Evolutionary conservation across 2,888 invertebrate genomes (phyloP), one percentile per base, ranked within the genome.

Genomic region (Noctua janthina): DNA sequence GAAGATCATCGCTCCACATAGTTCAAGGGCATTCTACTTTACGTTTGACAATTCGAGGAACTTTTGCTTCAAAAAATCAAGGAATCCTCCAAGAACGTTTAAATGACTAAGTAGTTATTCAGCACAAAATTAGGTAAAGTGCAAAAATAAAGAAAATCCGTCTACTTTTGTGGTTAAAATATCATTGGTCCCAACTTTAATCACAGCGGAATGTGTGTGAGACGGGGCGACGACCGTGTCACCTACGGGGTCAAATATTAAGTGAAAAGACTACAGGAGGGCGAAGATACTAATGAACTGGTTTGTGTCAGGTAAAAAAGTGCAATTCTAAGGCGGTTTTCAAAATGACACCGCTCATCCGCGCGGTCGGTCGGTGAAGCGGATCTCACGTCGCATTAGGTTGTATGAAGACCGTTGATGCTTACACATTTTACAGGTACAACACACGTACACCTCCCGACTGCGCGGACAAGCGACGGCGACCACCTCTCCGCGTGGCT

Each of bases 241-340:
- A 83, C 89, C 78, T 71, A 49, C 43, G 20, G 43, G 83, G 81
- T 83, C 74, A 87, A 75, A 88, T 73, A 81, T 82, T 70, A 54
- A 72, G 64, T 76, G 79, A 78, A 78, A 74, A 70, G 10, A 80
- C 68, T 62, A 23, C 23, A 77, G 79, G 59, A 76, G 56, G 70
- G n/a, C 66, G 59, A 13, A 66, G 71, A 74, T 56, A 73, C 39
- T 35, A 62, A 46, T 54, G 46, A 71, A 83, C n/a, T 51, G 64
- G 15, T 8, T 11, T 49, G 29, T 39, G 7, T 39, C 23, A 62
- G 35, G 66, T 81, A 49, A 46, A 49, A 23, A 23, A 13, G 11
- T 11, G 13, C 64, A 66, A 35, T 66, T 66, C 0, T 66, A 4
- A 39, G 17, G 64, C 10, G 35, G 35, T 20, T 66, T 66, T 4